phyloP scores from a whole-genome alignment of 2,888 invertebrate species.

The Piscicola geometra region DNA sequence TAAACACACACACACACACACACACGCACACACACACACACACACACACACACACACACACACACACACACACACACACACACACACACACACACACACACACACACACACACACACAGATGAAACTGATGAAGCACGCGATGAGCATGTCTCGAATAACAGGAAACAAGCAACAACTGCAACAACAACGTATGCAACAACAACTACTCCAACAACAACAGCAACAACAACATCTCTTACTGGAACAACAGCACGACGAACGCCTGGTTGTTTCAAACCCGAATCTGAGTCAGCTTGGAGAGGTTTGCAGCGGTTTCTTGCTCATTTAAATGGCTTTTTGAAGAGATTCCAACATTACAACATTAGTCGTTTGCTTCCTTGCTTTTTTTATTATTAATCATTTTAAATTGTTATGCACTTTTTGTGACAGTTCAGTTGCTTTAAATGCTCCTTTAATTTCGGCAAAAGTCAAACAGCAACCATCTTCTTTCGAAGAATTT shows the following conservation, averaged over 20 bases:
- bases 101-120: constrained; percentile 18
- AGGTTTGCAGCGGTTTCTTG: too few relatives aligned
- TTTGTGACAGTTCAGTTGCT: neutral
- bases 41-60: constrained; percentile 12
- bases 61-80: constrained; percentile 23
- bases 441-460: neutral
- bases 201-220: neutral
- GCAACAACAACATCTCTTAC: neutral
- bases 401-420: neutral
- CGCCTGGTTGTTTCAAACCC: constrained; percentile 24
- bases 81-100: constrained; percentile 28
- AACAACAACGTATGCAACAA: constrained; percentile 8
- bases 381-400: too few relatives aligned
- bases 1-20: constrained; percentile 30
- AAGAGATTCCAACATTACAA: too few relatives aligned
- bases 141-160: constrained; percentile 24
- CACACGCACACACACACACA: constrained; percentile 17
- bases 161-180: constrained; percentile 10
- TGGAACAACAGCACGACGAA: neutral
- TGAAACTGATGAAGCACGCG: constrained; percentile 25
- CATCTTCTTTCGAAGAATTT: too few relatives aligned
- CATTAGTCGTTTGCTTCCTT: too few relatives aligned
- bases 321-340: too few relatives aligned
- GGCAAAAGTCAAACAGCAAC: neutral
- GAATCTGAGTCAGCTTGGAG: constrained; percentile 8